Evolutionary conservation across 2,797 vertebrate species (phyloP).

Genomic region (Dicrostonyx torquatus): DNA sequence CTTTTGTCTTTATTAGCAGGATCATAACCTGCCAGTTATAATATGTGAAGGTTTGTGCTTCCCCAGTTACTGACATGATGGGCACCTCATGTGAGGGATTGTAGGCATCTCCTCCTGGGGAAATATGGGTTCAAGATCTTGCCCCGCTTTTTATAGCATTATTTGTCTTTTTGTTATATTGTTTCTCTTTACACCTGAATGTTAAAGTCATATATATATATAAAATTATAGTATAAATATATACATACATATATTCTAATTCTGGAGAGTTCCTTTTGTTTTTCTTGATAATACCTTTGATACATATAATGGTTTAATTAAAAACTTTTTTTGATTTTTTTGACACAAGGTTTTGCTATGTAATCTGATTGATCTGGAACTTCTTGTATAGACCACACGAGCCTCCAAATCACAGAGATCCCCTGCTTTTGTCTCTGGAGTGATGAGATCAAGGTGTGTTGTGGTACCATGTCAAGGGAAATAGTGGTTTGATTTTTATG

Average conservation of each 20-base stretch:
- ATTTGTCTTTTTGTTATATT: conserved; percentile 1
- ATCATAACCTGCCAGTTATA: neutral
- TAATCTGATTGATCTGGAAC: neutral
- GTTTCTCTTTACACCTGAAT: neutral
- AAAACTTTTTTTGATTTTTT: neutral
- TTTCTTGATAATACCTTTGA: neutral
- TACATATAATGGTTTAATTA: neutral
- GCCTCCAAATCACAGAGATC: neutral
- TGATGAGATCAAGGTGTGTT: neutral
- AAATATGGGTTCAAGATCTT: neutral
- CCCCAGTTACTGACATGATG: neutral
- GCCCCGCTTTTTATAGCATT: neutral
- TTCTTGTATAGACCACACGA: neutral
- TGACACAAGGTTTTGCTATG: neutral
- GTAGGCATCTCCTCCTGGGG: neutral
- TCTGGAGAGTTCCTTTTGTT: neutral
- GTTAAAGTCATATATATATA: neutral
- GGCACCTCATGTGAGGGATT: neutral
- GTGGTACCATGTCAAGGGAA: neutral
- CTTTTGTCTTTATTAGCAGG: neutral
- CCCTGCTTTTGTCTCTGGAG: neutral
- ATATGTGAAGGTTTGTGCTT: neutral
- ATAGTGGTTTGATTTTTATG: neutral
- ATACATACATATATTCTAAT: neutral
- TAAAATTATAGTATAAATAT: neutral